phyloP scores from a whole-genome alignment of 1,140 invertebrate species.

The Eriocheir sinensis region DNA sequence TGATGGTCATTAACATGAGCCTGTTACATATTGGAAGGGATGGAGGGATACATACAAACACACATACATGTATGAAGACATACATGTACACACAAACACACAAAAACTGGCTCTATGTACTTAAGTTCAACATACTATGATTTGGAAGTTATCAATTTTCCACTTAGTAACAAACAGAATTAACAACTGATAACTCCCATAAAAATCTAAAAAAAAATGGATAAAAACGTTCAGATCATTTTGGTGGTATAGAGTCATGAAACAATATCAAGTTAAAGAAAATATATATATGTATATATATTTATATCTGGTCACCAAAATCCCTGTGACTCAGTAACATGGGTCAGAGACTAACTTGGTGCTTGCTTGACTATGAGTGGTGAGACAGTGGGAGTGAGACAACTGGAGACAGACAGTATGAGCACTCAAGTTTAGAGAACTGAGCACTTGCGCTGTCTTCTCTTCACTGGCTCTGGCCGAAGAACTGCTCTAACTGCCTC shows the following conservation, averaged over 20 bases:
- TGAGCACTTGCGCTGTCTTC: slow-evolving; percentile 72
- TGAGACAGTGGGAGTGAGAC: slow-evolving; percentile 43
- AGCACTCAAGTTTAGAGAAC: slow-evolving; percentile 66
- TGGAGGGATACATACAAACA: slow-evolving; percentile 26
- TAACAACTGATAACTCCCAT: not conserved
- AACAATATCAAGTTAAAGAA: not conserved
- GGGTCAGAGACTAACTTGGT: slow-evolving; percentile 46
- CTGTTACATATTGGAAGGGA: not conserved
- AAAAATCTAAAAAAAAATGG: not conserved
- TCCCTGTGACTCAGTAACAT: slow-evolving; percentile 58
- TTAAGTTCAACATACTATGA: slow-evolving; percentile 3
- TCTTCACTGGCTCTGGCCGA: slow-evolving; percentile 67
- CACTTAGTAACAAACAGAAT: not conserved
- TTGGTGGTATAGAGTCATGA: not conserved
- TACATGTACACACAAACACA: slow-evolving; percentile 25
- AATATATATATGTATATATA: slow-evolving; percentile 50
- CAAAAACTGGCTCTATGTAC: slow-evolving; percentile 1
- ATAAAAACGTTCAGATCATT: not conserved
- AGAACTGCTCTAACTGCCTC: slow-evolving; percentile 68
- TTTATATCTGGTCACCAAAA: slow-evolving; percentile 64
- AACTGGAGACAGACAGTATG: slow-evolving; percentile 43
- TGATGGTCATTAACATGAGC: not conserved
- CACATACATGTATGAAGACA: slow-evolving; percentile 28
- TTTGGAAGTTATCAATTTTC: slow-evolving; percentile 10
- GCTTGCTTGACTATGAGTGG: slow-evolving; percentile 46